Evolutionary conservation across 1,140 invertebrate species (phyloP).

Genomic region (Cardiocondyla obscurior): DNA sequence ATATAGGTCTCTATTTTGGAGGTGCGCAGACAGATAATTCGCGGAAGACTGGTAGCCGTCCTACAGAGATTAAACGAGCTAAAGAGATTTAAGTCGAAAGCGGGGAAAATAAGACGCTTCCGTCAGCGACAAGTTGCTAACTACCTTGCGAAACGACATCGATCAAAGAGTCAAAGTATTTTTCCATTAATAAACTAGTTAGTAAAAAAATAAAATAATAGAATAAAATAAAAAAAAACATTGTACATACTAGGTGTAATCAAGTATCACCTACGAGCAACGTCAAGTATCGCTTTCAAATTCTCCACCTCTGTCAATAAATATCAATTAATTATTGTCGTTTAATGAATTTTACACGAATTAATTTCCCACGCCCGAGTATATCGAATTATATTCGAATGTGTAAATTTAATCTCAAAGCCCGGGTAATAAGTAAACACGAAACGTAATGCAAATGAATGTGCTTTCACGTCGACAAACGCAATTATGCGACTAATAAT

Average conservation of each 20-base stretch:
- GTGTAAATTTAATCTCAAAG: slow-evolving; percentile 10
- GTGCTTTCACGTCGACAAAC: neutral
- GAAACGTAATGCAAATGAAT: neutral
- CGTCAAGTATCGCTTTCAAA: too few relatives aligned
- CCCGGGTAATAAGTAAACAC: neutral
- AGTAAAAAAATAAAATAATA: neutral
- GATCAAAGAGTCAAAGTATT: neutral
- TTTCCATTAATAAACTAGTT: neutral
- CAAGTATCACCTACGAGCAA: neutral
- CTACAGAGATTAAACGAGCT: slow-evolving; percentile 27
- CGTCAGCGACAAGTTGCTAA: slow-evolving; percentile 4
- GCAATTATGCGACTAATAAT: neutral
- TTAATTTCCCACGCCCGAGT: neutral
- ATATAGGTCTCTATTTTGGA: slow-evolving; percentile 45
- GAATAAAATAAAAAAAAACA: too few relatives aligned
- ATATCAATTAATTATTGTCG: neutral
- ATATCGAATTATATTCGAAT: slow-evolving; percentile 3
- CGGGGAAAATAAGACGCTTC: slow-evolving; percentile 19
- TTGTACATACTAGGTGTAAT: too few relatives aligned
- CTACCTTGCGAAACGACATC: neutral
- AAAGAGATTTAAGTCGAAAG: neutral
- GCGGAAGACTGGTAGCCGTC: slow-evolving; percentile 20
- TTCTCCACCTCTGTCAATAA: too few relatives aligned
- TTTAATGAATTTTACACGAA: neutral
- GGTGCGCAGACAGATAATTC: slow-evolving; percentile 27